Evolutionary conservation across 37 sponge, comb jelly and placozoan genomes (phyloP), one percentile per base, ranked within the genome.

Genomic region (Spongia lamella): DNA sequence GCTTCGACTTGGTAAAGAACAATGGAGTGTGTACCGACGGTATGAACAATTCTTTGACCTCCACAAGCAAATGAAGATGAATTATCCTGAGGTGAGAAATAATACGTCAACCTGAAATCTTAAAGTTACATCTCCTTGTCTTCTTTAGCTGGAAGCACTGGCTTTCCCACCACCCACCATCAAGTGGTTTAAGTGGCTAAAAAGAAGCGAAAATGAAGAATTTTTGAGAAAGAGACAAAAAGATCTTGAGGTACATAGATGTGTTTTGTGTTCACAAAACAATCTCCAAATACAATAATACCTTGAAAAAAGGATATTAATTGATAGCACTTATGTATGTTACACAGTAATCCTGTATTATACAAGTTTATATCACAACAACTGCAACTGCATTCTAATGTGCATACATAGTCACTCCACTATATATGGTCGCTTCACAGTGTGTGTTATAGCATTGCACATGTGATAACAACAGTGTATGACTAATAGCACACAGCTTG

Each of bases 161-260:
- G n/a, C 61, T 14, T 67, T 90, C 1, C 91, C 91, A n/a, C 86
- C 83, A 13, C 40, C 86, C 0, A 85, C 68, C 9, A 43, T 9
- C 5, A 43, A 43, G 47, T 43, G 47, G 47, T 43, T 43, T 9
- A 43, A 43, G 47, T 43, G 47, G 47, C 47, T 43, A 66, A 81
- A 76, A 80, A 77, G 85, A 76, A 82, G 86, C 57, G 36, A 62
- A 55, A 77, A 33, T 66, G 43, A 25, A 22, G 49, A 32, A 6
- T 79, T 85, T 67, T 57, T 90, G 32, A 39, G 56, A 47, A 24
- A 77, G 53, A 75, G 91, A 62, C 72, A 73, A 64, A 27, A 58
- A 19, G 39, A 56, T 0, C 52, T 90, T 39, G 72, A 90, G 67
- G 91, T 90, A 55, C 33, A 65, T 4, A 7, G 32, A 19, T 53